Base-by-base conservation (phyloP, 2,888 invertebrate species). In the Ptychoptera contaminata region DNA sequence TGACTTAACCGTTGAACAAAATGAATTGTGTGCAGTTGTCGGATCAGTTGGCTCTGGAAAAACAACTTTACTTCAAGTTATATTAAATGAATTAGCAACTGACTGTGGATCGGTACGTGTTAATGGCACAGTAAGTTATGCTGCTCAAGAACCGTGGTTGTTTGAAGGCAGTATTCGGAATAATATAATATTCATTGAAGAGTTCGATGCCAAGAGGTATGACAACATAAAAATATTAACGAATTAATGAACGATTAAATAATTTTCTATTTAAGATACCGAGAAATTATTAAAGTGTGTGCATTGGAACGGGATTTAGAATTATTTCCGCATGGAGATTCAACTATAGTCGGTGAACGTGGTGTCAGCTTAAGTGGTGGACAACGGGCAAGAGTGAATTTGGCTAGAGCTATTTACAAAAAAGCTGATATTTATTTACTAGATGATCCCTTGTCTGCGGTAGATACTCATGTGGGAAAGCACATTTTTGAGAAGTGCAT, bases 141-240 rank as follows among this genome's bases (percentile, higher is more conserved):
- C 83, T 1, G 74, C 82, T 34, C 88, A 90, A 56, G 79, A 88
- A 53, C 78, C 91, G 1, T 92, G 91, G 90, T 67, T 83, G 6
- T 82, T 82, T 54, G 74, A 63, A 67, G 76, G 80, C 23, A 84
- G 85, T 48, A 80, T 97, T 0, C 72, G 87, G 10, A 91, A 94
- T 56, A 97, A 97, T 62, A 90, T 97, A 50, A 63, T 92, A 1
- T 96, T 97, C 63, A 94, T 93, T 0, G 75, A 68, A 48, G 62
- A 65, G 73, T 55, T 69, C 74, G 49, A 81, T 76, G 77, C 79
- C 39, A 57, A 65, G 6, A 58, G 67, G 5, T 65, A 65, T 50
- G 14, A 32, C 32, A 11, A 32, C 3, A 9, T 7, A 32, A 32
- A 7, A 7, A 3, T 32, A 11, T 11, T 11, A 7, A 9, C n/a